phyloP scores from a whole-genome alignment of 37 sponge, comb jelly and placozoan genomes.

The Oscarella lobularis region DNA sequence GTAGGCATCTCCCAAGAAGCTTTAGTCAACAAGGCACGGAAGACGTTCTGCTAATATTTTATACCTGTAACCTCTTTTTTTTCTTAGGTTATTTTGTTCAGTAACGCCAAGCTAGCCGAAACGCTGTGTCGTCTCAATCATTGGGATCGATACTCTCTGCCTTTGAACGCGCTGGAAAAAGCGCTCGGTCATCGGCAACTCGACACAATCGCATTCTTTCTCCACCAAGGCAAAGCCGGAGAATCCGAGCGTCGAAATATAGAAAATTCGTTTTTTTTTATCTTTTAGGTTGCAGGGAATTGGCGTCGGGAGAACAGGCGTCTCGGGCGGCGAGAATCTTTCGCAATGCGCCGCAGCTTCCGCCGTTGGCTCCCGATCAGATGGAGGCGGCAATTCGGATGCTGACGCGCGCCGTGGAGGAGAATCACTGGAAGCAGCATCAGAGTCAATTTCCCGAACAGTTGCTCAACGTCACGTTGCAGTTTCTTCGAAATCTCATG shows the following conservation, averaged over 20 bases:
- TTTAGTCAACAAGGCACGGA: neutral
- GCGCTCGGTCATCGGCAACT: slow-evolving; percentile 73
- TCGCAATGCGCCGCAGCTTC: slow-evolving; percentile 7
- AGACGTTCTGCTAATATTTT: no score
- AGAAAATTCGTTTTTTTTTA: no score
- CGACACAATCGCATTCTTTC: slow-evolving; percentile 80
- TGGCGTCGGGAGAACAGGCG: neutral
- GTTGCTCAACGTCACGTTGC: slow-evolving; percentile 56
- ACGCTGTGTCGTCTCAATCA: slow-evolving; percentile 66
- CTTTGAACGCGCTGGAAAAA: slow-evolving; percentile 66
- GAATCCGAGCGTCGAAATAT: neutral
- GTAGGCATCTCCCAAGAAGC: neutral
- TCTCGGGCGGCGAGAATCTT: neutral
- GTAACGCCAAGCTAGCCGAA: slow-evolving; percentile 65
- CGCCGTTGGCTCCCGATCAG: slow-evolving; percentile 38
- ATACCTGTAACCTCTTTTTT: neutral
- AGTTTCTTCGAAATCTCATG: slow-evolving; percentile 35
- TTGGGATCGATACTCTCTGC: slow-evolving; percentile 79
- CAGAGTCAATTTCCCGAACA: slow-evolving; percentile 47
- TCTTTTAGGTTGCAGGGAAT: no score
- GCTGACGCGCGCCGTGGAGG: neutral
- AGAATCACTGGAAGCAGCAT: slow-evolving; percentile 21
- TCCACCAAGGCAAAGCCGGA: slow-evolving; percentile 9
- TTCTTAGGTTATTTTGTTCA: slow-evolving; percentile 57
- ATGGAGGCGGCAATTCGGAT: slow-evolving; percentile 28